Conservation (phyloP, 2,888 invertebrate genomes). For the Xanthia togata region DNA sequence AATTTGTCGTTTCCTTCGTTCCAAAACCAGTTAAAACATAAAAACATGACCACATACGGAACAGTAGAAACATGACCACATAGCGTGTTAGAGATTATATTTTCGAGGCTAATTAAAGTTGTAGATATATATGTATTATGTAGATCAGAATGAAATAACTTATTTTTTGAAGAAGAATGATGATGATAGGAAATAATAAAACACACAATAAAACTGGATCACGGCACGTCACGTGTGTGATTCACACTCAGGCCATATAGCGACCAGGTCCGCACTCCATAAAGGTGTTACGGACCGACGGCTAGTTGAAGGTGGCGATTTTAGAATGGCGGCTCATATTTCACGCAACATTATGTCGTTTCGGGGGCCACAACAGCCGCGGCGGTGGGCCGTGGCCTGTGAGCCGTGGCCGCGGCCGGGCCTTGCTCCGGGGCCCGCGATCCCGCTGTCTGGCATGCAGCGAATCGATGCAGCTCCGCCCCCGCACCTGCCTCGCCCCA, state of each 20-base stretch:
- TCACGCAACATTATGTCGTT: constrained; percentile 88
- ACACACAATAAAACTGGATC: constrained; percentile 27
- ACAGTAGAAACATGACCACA: not conserved
- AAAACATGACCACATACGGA: not conserved
- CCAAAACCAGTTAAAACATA: not conserved
- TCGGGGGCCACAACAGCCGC: constrained; percentile 59
- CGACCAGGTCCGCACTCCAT: constrained; percentile 76
- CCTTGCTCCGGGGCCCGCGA: constrained; percentile 58
- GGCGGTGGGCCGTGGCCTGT: constrained; percentile 59
- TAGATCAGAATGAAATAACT: not conserved
- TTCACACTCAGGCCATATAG: constrained; percentile 75
- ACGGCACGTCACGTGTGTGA: constrained; percentile 61
- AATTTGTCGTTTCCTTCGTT: not conserved
- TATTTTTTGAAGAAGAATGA: too few relatives aligned
- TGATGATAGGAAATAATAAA: constrained; percentile 18
- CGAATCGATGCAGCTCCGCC: constrained; percentile 86
- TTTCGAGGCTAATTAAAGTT: not conserved
- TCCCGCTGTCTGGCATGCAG: constrained; percentile 77
- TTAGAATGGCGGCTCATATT: constrained; percentile 86
- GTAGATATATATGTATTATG: too few relatives aligned
- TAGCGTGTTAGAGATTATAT: not conserved
- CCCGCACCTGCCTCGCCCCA: constrained; percentile 69
- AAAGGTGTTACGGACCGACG: constrained; percentile 77
- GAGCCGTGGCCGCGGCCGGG: constrained; percentile 58
- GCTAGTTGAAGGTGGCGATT: constrained; percentile 77